Percentiles rank a stretch among this genome's conserved stretches.
phyloP scores from a whole-genome alignment of 2,888 invertebrate species.

The Drosophila silvestris region DNA sequence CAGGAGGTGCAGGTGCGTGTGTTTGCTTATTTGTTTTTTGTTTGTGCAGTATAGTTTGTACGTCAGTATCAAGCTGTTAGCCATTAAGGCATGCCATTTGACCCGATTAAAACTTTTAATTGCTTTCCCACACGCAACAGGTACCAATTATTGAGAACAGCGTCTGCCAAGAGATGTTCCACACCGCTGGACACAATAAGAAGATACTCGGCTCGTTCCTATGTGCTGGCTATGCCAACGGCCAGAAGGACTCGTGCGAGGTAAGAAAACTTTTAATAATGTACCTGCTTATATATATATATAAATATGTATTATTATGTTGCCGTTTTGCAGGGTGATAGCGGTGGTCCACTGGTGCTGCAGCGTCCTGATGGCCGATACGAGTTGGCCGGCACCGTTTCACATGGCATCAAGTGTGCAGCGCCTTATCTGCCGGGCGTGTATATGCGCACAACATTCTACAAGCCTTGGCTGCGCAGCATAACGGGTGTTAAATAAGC shows the following conservation, averaged over 20 bases:
- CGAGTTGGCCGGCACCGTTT: conserved; percentile 95
- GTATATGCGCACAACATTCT: conserved; percentile 96
- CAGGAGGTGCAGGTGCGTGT: conserved; percentile 92
- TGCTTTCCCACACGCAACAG: conserved; percentile 78
- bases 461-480: conserved; percentile 95
- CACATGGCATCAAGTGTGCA: conserved; percentile 97
- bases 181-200: conserved; percentile 94
- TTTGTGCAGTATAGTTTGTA: background rate
- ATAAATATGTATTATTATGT: background rate
- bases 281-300: background rate
- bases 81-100: conserved; percentile 6
- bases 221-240: conserved; percentile 96
- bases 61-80: conserved; percentile 22
- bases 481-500: conserved; percentile 91
- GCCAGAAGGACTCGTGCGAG: conserved; percentile 96
- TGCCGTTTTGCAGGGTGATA: conserved; percentile 90
- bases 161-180: conserved; percentile 97
- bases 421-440: conserved; percentile 96
- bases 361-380: conserved; percentile 94
- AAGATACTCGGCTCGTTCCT: conserved; percentile 94
- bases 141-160: conserved; percentile 96
- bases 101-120: conserved; percentile 30
- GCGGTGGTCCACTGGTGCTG: conserved; percentile 95
- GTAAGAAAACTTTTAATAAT: conserved; percentile 85
- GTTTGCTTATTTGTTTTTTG: background rate